Evolutionary conservation across 2,888 invertebrate genomes (phyloP).

Genomic region (Aleiodes alternator): DNA sequence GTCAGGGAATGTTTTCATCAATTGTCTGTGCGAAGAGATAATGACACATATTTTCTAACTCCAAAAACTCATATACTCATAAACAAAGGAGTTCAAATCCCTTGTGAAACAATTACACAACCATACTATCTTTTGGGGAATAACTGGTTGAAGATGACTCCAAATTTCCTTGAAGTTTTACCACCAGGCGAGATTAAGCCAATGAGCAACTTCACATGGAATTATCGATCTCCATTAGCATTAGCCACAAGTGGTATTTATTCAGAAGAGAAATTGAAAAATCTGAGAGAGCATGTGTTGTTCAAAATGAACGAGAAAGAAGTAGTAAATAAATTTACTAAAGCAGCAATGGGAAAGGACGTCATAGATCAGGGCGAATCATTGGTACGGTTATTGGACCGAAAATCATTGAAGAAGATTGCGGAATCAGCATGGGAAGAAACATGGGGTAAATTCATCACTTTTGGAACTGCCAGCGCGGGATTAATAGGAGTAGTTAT

Average conservation of each 20-base stretch:
- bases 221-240: conserved; percentile 44
- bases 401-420: conserved; percentile 34
- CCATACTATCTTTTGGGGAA: conserved; percentile 43
- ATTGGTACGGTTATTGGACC: conserved; percentile 31
- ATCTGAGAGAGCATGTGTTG: conserved; percentile 49
- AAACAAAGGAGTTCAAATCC: conserved; percentile 48
- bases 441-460: conserved; percentile 20
- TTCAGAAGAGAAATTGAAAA: conserved; percentile 39
- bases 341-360: conserved; percentile 35
- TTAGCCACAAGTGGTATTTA: conserved; percentile 53
- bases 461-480: conserved; percentile 46
- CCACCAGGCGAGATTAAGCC: conserved; percentile 44
- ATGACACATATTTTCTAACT: conserved; percentile 50
- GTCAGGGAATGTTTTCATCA: conserved; percentile 51
- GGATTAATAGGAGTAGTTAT: conserved; percentile 42
- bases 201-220: conserved; percentile 48
- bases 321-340: conserved; percentile 45
- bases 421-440: conserved; percentile 36
- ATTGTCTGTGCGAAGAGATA: conserved; percentile 29
- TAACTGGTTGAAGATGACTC: conserved; percentile 53
- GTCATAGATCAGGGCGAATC: conserved; percentile 4
- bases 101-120: conserved; percentile 33
- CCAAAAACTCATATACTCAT: conserved; percentile 56
- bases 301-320: conserved; percentile 46
- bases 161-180: conserved; percentile 34